These are phyloP conservation scores for Netelia fuscicornis DNA, from an alignment of 2,888 invertebrate genomes.

Conservation along the genomic window DNA sequence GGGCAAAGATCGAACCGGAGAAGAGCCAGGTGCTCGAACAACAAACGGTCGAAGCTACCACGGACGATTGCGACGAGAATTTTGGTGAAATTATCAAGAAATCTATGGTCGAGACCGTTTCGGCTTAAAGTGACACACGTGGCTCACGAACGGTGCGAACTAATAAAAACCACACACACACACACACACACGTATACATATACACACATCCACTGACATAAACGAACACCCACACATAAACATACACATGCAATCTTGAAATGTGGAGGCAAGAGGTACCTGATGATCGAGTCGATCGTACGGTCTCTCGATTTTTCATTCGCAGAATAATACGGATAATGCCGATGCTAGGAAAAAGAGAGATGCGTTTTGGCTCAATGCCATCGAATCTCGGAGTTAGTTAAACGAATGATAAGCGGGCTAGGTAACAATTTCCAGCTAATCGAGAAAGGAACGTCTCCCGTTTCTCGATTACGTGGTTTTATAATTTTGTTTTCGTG, in stretches of 20 bases:
- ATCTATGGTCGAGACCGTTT: conserved; percentile 96
- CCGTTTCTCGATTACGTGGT: neutral
- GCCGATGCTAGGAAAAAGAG: neutral
- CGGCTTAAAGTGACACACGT: conserved; percentile 86
- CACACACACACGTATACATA: neutral
- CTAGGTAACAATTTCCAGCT: conserved; percentile 28
- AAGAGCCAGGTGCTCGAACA: conserved; percentile 66
- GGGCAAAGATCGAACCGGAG: conserved; percentile 67
- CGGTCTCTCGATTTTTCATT: conserved; percentile 45
- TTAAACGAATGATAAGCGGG: conserved; percentile 43
- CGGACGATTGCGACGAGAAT: conserved; percentile 89
- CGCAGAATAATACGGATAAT: conserved; percentile 5
- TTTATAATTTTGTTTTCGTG: neutral
- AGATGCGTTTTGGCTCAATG: conserved; percentile 20
- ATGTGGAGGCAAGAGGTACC: conserved; percentile 54
- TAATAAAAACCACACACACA: conserved; percentile 11
- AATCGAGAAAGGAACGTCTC: neutral
- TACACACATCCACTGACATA: neutral
- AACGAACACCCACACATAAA: conserved; percentile 10
- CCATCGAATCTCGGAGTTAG: conserved; percentile 16
- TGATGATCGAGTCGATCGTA: conserved; percentile 54
- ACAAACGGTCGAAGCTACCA: conserved; percentile 70
- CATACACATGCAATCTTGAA: neutral
- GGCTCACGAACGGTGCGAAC: neutral
- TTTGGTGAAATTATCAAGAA: conserved; percentile 97